These are phyloP conservation scores for Eulithis prunata DNA, from an alignment of 2,888 invertebrate species.

Conservation along the genomic window DNA sequence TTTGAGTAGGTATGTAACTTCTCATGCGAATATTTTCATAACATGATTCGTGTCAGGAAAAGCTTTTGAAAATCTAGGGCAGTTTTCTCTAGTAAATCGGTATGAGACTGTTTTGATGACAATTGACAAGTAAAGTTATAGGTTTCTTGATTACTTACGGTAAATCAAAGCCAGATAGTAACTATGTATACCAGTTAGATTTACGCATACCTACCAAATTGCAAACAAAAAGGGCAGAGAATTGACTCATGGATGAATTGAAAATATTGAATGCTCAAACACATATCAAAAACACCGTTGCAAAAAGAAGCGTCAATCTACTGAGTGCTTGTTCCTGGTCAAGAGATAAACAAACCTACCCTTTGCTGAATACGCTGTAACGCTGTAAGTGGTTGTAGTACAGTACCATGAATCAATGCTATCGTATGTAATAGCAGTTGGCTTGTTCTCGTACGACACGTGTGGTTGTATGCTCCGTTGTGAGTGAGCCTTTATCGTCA, in stretches of 20 bases:
- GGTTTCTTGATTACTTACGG: no score
- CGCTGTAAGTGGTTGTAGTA: not conserved
- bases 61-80: conserved; percentile 2
- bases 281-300: conserved; percentile 8
- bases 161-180: no score
- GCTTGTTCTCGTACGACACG: not conserved
- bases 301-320: conserved; percentile 10
- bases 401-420: not conserved
- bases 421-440: not conserved
- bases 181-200: no score
- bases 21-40: conserved; percentile 15
- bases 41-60: not conserved
- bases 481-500: conserved; percentile 15
- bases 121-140: not conserved
- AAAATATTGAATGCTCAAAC: not conserved
- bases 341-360: conserved; percentile 4
- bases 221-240: no score
- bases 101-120: not conserved
- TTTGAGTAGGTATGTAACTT: conserved; percentile 26
- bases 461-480: conserved; percentile 5
- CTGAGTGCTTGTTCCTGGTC: conserved; percentile 13
- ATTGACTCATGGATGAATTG: not conserved
- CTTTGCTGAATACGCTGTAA: conserved; percentile 8
- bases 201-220: no score
- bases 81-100: not conserved